A percentile compares a stretch with the other conserved stretches of the same genome.
Conservation (phyloP, 2,113 vertebrate species). For the Notothenia coriiceps region DNA sequence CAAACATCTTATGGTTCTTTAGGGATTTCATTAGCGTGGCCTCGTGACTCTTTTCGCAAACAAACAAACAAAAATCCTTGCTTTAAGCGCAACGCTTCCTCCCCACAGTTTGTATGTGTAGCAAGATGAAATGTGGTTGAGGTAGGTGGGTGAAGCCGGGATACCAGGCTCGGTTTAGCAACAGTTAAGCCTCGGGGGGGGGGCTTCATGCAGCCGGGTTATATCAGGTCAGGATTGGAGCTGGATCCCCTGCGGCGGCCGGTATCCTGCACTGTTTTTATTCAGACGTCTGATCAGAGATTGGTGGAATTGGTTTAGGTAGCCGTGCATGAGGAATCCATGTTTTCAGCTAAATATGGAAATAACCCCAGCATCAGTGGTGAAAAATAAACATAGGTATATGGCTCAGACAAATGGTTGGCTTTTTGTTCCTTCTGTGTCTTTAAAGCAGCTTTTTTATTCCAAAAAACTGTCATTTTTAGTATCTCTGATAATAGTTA, state of each 20-base stretch:
- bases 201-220: conserved; percentile 42
- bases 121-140: conserved; percentile 36
- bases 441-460: conserved; percentile 11
- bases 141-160: conserved; percentile 41
- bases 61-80: conserved; percentile 38
- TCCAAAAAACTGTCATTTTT: not conserved
- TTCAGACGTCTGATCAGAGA: conserved; percentile 38
- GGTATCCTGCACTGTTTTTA: conserved; percentile 52
- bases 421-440: conserved; percentile 18
- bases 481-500: not conserved
- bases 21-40: conserved; percentile 35
- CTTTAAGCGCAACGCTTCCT: conserved; percentile 27
- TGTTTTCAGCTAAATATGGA: conserved; percentile 54
- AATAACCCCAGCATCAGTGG: conserved; percentile 31
- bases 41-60: conserved; percentile 17
- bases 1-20: conserved; percentile 15
- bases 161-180: conserved; percentile 15
- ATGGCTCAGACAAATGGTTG: conserved; percentile 32
- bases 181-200: not conserved
- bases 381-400: conserved; percentile 22
- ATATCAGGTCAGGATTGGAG: conserved; percentile 51
- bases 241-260: conserved; percentile 58
- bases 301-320: conserved; percentile 60
- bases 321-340: conserved; percentile 52
- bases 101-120: conserved; percentile 16